Percentiles rank a stretch among this genome's conserved stretches.
These are phyloP conservation scores for Amazona finschi DNA, from an alignment of 2,797 vertebrate species.

Conservation along the genomic window DNA sequence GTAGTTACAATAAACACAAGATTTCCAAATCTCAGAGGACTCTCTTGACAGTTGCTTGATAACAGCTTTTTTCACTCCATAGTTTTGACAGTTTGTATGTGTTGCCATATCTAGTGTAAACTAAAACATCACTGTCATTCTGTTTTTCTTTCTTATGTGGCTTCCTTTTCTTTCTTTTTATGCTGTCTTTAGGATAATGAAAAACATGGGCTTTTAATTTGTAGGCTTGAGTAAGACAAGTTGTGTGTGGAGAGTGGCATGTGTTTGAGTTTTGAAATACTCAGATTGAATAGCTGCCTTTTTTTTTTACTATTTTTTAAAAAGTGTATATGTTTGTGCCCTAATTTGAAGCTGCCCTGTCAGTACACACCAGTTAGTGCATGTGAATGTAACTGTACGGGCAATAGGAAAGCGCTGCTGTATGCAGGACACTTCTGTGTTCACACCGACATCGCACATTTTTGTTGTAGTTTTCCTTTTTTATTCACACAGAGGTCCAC, in stretches of 20 bases:
- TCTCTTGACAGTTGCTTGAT: conserved; percentile 86
- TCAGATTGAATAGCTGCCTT: conserved; percentile 56
- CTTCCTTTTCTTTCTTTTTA: conserved; percentile 71
- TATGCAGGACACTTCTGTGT: background rate
- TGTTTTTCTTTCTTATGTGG: conserved; percentile 79
- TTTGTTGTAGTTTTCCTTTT: background rate
- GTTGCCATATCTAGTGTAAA: conserved; percentile 84
- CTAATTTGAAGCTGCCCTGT: conserved; percentile 66
- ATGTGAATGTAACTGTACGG: background rate
- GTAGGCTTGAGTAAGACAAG: conserved; percentile 72
- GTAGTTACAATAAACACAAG: conserved; percentile 86
- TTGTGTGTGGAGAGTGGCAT: conserved; percentile 73
- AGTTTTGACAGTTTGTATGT: conserved; percentile 87
- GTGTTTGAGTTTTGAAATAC: conserved; percentile 75
- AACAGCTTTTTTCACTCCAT: conserved; percentile 84
- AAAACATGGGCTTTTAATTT: conserved; percentile 79
- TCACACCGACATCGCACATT: background rate
- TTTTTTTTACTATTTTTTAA: background rate
- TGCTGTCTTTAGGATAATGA: conserved; percentile 77
- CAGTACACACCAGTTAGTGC: conserved; percentile 5
- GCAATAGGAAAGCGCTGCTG: background rate
- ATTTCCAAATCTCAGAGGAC: conserved; percentile 85
- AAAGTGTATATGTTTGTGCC: conserved; percentile 39
- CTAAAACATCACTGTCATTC: conserved; percentile 86
- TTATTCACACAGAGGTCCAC: background rate